Conservation (phyloP, 2,113 vertebrate species). For the Pantherophis guttatus region DNA sequence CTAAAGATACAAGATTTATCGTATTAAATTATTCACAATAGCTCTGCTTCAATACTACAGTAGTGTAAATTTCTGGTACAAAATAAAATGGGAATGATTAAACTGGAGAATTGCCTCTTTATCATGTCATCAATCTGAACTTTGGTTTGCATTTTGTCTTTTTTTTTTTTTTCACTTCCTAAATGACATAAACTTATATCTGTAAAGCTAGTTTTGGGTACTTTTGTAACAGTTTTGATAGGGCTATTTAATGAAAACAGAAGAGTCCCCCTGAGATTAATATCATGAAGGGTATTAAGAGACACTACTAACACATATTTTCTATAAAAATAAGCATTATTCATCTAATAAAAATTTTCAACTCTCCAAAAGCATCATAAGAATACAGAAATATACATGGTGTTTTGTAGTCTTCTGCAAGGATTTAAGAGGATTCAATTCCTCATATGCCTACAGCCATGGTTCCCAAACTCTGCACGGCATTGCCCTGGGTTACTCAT, state of each 20-base stretch:
- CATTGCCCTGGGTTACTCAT: not conserved
- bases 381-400: not conserved
- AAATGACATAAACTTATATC: not conserved
- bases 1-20: not conserved
- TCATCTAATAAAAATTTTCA: not conserved
- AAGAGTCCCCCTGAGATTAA: not conserved
- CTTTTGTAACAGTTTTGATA: not conserved
- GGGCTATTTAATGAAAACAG: not conserved
- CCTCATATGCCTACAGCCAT: not conserved
- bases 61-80: not conserved
- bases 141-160: not conserved
- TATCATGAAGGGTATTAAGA: not conserved
- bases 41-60: not conserved
- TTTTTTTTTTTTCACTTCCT: not conserved
- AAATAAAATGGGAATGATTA: not conserved
- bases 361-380: not conserved
- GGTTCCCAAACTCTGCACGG: not conserved
- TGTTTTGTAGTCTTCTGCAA: not conserved
- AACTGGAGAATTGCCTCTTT: not conserved
- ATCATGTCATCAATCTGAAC: not conserved
- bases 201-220: not conserved
- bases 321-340: not conserved
- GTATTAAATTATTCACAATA: not conserved
- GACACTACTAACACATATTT: not conserved
- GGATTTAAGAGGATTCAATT: not conserved